These are phyloP conservation scores for Pseudobourletiella spinata DNA, from an alignment of 1,140 invertebrate genomes.

Conservation along the genomic window DNA sequence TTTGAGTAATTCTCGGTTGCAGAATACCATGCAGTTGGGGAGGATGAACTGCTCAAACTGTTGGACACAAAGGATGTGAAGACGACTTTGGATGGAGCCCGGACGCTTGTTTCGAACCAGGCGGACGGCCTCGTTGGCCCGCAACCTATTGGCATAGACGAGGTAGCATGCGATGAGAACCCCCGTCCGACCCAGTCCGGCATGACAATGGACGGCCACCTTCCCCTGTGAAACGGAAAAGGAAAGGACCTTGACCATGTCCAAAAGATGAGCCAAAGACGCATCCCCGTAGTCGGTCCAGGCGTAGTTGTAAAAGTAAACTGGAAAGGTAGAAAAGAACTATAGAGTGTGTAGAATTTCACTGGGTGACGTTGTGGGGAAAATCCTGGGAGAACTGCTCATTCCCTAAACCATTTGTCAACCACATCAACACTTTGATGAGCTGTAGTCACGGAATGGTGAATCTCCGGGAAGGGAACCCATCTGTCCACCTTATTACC, in stretches of 20 bases:
- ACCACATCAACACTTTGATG: no score
- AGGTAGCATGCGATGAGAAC: conserved; percentile 79
- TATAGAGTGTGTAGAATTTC: neutral
- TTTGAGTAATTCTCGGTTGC: conserved; percentile 44
- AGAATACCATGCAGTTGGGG: conserved; percentile 67
- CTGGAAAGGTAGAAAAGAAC: conserved; percentile 42
- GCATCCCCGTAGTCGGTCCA: conserved; percentile 77
- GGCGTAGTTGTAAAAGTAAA: conserved; percentile 78
- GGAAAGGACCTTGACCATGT: conserved; percentile 80
- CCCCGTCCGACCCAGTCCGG: conserved; percentile 72
- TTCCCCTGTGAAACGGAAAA: conserved; percentile 65
- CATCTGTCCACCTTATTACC: no score
- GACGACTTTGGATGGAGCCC: conserved; percentile 67
- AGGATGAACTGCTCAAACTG: conserved; percentile 73
- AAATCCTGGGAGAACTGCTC: no score
- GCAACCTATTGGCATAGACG: conserved; percentile 64
- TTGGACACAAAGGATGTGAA: conserved; percentile 67
- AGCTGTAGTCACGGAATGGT: no score
- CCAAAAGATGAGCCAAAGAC: conserved; percentile 59
- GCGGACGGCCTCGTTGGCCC: conserved; percentile 68
- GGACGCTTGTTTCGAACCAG: conserved; percentile 69
- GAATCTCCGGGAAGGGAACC: no score
- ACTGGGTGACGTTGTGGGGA: no score
- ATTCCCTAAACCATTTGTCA: no score
- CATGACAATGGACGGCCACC: conserved; percentile 83